A percentile compares a stretch with the other conserved stretches of the same genome.
phyloP scores from a whole-genome alignment of 2,797 vertebrate genomes.

The Microchirus variegatus region DNA sequence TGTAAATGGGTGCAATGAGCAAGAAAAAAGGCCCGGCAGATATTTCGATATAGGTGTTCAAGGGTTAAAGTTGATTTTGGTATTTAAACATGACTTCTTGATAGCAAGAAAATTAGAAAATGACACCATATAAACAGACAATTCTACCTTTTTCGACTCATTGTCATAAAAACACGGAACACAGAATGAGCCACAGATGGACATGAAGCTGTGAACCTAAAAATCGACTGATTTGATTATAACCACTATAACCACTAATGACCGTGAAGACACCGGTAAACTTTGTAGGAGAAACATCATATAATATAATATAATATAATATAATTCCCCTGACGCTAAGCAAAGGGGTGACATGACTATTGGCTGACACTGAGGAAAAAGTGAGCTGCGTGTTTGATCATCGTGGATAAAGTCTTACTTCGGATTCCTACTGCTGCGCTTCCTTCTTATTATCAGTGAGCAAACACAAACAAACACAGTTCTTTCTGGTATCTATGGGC shows the following conservation, averaged over 20 bases:
- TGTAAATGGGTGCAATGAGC: too few species aligned
- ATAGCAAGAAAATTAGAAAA: too few species aligned
- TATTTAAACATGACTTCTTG: background rate
- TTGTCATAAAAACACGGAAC: background rate
- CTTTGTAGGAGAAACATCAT: too few species aligned
- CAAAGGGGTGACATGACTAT: slow-evolving; percentile 35
- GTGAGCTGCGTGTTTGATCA: slow-evolving; percentile 40
- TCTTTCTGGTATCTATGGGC: slow-evolving; percentile 10
- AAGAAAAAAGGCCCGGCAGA: too few species aligned
- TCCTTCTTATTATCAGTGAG: slow-evolving; percentile 28
- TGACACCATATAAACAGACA: background rate
- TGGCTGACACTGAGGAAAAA: slow-evolving; percentile 60
- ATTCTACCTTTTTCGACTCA: background rate
- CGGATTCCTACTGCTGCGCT: slow-evolving; percentile 1
- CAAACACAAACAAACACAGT: slow-evolving; percentile 25
- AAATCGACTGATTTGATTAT: too few species aligned
- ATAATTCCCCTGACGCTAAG: slow-evolving; percentile 2
- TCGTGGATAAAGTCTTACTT: slow-evolving; percentile 18
- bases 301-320: background rate
- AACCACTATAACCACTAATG: too few species aligned
- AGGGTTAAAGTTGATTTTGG: too few species aligned
- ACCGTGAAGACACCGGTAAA: too few species aligned
- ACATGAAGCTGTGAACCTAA: too few species aligned
- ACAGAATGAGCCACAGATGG: slow-evolving; percentile 1
- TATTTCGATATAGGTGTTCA: too few species aligned